These are phyloP conservation scores for Ptiloglossa arizonensis DNA, from an alignment of 1,140 invertebrate species.

Conservation along the genomic window DNA sequence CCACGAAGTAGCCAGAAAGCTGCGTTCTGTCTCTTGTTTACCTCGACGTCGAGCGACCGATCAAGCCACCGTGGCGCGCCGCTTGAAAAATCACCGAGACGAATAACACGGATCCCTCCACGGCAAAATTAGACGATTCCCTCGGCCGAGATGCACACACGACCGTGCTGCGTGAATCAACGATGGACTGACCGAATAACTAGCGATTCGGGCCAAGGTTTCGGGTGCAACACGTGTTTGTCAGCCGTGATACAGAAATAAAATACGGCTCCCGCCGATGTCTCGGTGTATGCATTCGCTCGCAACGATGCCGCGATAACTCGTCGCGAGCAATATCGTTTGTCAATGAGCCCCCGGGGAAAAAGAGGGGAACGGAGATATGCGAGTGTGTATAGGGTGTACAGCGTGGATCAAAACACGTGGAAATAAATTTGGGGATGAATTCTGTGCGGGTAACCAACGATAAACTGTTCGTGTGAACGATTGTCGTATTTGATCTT, in stretches of 20 bases:
- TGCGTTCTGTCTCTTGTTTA: neutral
- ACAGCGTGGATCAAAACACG: no score
- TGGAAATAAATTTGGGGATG: no score
- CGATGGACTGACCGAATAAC: slow-evolving; percentile 56
- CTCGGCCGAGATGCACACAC: neutral
- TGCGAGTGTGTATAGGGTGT: neutral
- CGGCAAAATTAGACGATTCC: slow-evolving; percentile 22
- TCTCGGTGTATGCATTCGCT: slow-evolving; percentile 34
- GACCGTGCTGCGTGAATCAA: neutral
- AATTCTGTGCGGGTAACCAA: no score
- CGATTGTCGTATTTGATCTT: no score
- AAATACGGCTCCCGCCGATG: slow-evolving; percentile 43
- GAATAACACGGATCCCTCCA: neutral
- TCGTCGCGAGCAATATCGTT: slow-evolving; percentile 36
- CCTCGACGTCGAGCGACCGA: neutral
- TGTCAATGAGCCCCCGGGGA: neutral
- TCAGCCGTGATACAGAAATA: slow-evolving; percentile 65
- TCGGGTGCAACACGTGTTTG: slow-evolving; percentile 61
- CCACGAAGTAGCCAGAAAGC: no score
- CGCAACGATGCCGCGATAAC: slow-evolving; percentile 50
- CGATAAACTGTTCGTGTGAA: no score
- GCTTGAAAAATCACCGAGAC: neutral
- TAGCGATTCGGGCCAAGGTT: slow-evolving; percentile 72
- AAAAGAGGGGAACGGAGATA: neutral
- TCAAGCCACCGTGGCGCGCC: no score